Base-by-base conservation (phyloP, 2,888 invertebrate species). In the Hyles lineata region DNA sequence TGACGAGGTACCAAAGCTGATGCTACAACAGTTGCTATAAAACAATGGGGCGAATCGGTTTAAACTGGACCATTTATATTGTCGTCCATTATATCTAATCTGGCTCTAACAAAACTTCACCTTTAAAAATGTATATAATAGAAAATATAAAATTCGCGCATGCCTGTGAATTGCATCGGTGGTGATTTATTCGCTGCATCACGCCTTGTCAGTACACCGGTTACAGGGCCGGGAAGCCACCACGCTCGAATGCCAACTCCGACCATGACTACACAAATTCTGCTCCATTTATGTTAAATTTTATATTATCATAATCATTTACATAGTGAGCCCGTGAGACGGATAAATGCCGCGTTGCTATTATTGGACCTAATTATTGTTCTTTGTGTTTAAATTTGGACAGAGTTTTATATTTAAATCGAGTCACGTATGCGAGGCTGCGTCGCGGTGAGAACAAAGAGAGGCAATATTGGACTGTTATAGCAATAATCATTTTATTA, bases 281-380 rank as follows among this genome's bases (percentile, higher is more conserved):
- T 87, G 85, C 89, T 89, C 89, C 90, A 92, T 92, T 93, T 92
- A 90, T 89, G 90, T 90, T 89, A 88, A 89, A 90, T 86, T 88
- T 85, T 81, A 88, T 83, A 93, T 93, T 93, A 93, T 90, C 92
- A 93, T 93, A 93, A 87, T 87, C 87, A 93, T 93, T 93, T 92
- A 91, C 93, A 93, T 93, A 92, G 88, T 85, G 82, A 83, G 83
- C 82, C 82, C 84, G 84, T 89, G 85, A 85, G 89, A 85, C 85
- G 87, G 85, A 89, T 90, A 89, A 88, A 87, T 83, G 85, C 80
- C 85, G 82, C 86, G 83, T 87, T 86, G 87, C 89, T 90, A 91
- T 89, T 90, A 93, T 91, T 85, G 88, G 83, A 89, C 89, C 90
- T 92, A 93, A 93, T 94, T 93, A 93, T 93, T 91, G 85, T 86